Base-by-base conservation (phyloP, 2,797 vertebrate species). In the Parambassis ranga region DNA sequence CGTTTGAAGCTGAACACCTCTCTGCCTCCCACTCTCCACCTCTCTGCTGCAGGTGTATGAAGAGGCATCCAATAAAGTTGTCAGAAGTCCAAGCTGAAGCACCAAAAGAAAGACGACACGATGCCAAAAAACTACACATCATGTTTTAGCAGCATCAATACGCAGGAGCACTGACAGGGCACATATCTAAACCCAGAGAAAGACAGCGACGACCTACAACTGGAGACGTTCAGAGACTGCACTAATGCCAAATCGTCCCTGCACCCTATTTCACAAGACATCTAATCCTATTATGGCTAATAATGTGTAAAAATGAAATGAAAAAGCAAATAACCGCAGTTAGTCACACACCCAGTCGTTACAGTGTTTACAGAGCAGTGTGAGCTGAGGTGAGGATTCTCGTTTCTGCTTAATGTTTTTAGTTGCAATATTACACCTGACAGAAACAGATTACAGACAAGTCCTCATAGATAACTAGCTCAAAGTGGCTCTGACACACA, bases 11-110 rank as follows among this genome's bases (percentile, higher is more conserved):
- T 32, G 38, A 67, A 58, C 71, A 65, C 41, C 65, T 77, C 61
- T 56, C 28, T 36, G 50, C 47, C 61, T 71, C 23, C 61, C 69
- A 39, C 63, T 60, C 52, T 71, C 62, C 72, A 42, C 46, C 65
- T 62, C 47, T 49, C 68, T 41, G 47, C 66, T 65, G 69, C 78
- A 83, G 75, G 79, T 85, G 70, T 46, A 56, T 4, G 6, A 62
- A 65, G 66, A 78, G 65, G 50, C 70, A 65, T 65, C 42, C 62
- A 74, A 84, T 79, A 41, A 83, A 82, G 63, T 15, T 76, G 65
- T 81, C 82, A 81, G 48, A 33, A 53, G 37, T 23, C 27, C 42
- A 14, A 37, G 13, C 64, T 50, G 63, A 44, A 23, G 57, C 57
- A 36, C 43, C 30, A 30, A 37, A 48, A 14, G 50, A 30, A 43